Base-by-base conservation (phyloP, 2,888 invertebrate species). In the Pseudococcus viburni region DNA sequence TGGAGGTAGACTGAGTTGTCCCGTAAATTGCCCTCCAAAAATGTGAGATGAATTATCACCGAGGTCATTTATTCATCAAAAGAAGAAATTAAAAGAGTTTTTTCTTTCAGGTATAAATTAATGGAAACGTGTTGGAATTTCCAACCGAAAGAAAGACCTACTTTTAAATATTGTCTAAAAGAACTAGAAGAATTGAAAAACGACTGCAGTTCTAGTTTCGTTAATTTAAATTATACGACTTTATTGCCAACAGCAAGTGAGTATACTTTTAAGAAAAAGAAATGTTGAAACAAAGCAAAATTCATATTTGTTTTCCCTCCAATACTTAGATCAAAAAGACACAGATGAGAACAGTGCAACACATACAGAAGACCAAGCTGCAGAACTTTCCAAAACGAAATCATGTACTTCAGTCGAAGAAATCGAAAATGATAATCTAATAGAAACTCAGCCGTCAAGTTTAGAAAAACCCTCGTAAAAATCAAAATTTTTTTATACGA, bases 121-220 rank as follows among this genome's bases (percentile, higher is more conserved):
- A 97, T 99, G 94, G 92, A 95, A 89, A 94, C 94, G 90, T 98
- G 98, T 91, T 99, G 98, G 98, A 95, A 94, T 91, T 96, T 95
- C 91, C 94, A 94, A 83, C 94, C 96, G 0, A 96, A 96, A 89
- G 94, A 95, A 89, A 94, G 99, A 89, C 98, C 98, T 1, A 96
- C 96, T 85, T 99, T 99, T 92, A 95, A 95, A 89, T 94, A 94
- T 90, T 97, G 97, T 91, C 93, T 96, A 77, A 94, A 95, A 90
- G 93, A 94, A 84, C 92, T 96, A 89, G 92, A 93, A 89, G 90
- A 90, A 17, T 89, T 92, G 22, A 91, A 91, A 89, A 90, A 91
- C 90, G 84, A 90, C 92, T 80, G 91, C 92, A 51, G 48, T 26
- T 83, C 87, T 6, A 42, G 46, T 19, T 68, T 46, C 12, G 42